Evolutionary conservation across 2,888 invertebrate genomes (phyloP).

Genomic region (Peribatodes rhomboidaria): DNA sequence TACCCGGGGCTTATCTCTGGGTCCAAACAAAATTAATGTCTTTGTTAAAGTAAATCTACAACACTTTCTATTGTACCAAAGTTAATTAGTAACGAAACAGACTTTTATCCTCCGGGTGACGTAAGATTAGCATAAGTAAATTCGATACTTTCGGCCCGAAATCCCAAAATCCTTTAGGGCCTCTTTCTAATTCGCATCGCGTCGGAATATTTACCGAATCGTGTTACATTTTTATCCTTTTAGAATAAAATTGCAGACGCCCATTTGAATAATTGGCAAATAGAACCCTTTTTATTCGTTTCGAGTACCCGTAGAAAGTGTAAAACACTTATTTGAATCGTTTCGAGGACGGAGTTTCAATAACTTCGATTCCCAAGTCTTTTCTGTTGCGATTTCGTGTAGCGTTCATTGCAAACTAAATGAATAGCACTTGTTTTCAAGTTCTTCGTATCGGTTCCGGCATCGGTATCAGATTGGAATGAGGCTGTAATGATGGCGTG

Average conservation of each 20-base stretch:
- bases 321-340: slow-evolving; percentile 62
- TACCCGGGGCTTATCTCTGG: slow-evolving; percentile 41
- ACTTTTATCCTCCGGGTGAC: slow-evolving; percentile 73
- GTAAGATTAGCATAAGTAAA: slow-evolving; percentile 80
- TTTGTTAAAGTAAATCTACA: slow-evolving; percentile 55
- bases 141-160: slow-evolving; percentile 68
- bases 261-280: slow-evolving; percentile 71
- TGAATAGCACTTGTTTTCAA: slow-evolving; percentile 76
- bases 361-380: slow-evolving; percentile 56
- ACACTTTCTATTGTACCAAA: slow-evolving; percentile 59
- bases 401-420: slow-evolving; percentile 72
- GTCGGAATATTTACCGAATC: slow-evolving; percentile 66
- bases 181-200: slow-evolving; percentile 68
- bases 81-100: slow-evolving; percentile 68
- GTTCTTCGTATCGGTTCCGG: slow-evolving; percentile 69
- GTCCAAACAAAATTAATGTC: slow-evolving; percentile 48
- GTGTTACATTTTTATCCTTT: slow-evolving; percentile 67
- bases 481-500: slow-evolving; percentile 68
- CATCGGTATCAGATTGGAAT: slow-evolving; percentile 67
- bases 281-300: slow-evolving; percentile 59
- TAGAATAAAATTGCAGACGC: slow-evolving; percentile 61
- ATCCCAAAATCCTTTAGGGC: slow-evolving; percentile 58
- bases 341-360: slow-evolving; percentile 54
- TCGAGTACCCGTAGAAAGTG: slow-evolving; percentile 53
- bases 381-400: slow-evolving; percentile 62